Evolutionary conservation across 2,888 invertebrate species (phyloP), one percentile per base, ranked within the genome.

Genomic region (Nycteola revayana): DNA sequence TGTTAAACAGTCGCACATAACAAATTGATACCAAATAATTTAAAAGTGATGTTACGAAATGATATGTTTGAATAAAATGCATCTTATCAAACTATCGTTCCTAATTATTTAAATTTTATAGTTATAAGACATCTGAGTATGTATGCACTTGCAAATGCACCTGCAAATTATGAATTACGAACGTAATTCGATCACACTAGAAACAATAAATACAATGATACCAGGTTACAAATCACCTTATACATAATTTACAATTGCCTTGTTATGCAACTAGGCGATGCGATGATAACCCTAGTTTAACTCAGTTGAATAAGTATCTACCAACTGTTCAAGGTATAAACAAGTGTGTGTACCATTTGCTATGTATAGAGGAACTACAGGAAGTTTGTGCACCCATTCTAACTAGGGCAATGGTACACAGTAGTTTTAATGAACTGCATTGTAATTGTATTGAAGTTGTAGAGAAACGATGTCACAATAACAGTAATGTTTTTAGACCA

Each of bases 341-440:
- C 38, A 42, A 44, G 55, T 42, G 40, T 36, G 37, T 60, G 60
- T 60, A 63, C 61, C 28, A 66, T 63, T 64, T 38, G 41, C 22
- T 59, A 34, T 34, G 44, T 35, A 39, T 55, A 42, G 43, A 59
- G 59, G 57, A 60, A 49, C 54, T 54, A 66, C 60, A 61, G 68
- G 64, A 67, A 65, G 55, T 53, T 32, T 49, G 42, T 42, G 41
- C 46, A 60, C 39, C 46, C 42, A 36, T 31, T 48, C 32, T 34
- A 66, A 60, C 56, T 62, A 48, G 60, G 60, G 20, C 58, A 62
- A 14, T 38, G 34, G 44, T 43, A 45, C 36, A 39, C 11, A 33
- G 23, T 11, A 42, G 27, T 28, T 32, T 29, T 18, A 46, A 38
- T 32, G 37, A 38, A 43, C 35, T 28, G 33, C 34, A 36, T 41